Evolutionary conservation across 2,113 vertebrate genomes (phyloP).

Genomic region (Girardinichthys multiradiatus): DNA sequence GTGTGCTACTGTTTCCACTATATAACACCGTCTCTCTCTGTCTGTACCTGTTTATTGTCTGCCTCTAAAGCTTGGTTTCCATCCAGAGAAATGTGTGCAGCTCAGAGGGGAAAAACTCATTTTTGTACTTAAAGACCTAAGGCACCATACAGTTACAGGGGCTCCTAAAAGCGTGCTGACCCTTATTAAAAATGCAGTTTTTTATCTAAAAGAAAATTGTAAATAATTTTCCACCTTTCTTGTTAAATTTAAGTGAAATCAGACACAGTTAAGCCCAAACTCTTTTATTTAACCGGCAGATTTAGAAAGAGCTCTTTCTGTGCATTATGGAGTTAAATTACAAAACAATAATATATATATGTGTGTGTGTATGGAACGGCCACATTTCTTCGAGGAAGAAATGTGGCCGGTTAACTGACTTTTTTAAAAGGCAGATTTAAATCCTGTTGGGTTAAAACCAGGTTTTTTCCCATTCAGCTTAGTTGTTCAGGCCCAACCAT

Average conservation of each 20-base stretch:
- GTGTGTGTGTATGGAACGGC: too few species aligned
- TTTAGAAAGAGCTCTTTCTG: neutral
- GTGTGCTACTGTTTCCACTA: slow-evolving; percentile 11
- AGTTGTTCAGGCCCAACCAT: too few species aligned
- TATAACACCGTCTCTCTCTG: slow-evolving; percentile 19
- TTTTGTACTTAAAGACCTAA: neutral
- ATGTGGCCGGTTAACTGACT: too few species aligned
- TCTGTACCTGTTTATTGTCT: slow-evolving; percentile 22
- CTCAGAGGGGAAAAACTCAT: neutral
- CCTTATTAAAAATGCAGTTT: too few species aligned
- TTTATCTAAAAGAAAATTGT: too few species aligned
- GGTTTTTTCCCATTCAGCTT: too few species aligned
- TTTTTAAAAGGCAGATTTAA: too few species aligned
- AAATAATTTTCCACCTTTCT: neutral
- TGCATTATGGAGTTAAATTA: too few species aligned
- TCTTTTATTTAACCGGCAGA: neutral
- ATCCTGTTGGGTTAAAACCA: too few species aligned
- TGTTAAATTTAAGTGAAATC: neutral
- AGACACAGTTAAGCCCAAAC: neutral
- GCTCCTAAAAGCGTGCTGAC: too few species aligned
- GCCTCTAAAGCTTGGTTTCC: slow-evolving; percentile 40
- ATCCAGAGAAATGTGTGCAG: slow-evolving; percentile 35
- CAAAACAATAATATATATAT: too few species aligned
- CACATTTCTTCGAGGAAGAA: too few species aligned
- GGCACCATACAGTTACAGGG: neutral